Conservation (phyloP, 37 sponge, comb jelly and placozoan genomes). For the Halichondria panicea region DNA sequence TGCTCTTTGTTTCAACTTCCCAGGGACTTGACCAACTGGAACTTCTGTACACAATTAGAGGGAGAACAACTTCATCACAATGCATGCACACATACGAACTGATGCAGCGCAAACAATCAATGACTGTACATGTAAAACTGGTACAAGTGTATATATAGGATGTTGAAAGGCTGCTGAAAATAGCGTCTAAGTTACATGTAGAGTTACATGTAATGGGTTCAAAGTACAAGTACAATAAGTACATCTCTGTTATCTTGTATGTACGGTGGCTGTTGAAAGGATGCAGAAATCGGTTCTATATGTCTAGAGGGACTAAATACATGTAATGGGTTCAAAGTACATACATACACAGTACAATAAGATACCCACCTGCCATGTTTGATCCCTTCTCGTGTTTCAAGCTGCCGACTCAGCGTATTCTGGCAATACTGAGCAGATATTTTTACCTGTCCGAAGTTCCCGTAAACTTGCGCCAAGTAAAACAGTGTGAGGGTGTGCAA, state of each 20-base stretch:
- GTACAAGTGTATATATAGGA: no score
- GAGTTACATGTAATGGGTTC: no score
- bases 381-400: constrained; percentile 38
- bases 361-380: constrained; percentile 8
- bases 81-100: no score
- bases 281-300: no score
- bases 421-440: constrained; percentile 84
- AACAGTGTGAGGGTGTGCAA: constrained; percentile 90
- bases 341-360: background rate
- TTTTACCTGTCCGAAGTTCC: constrained; percentile 56
- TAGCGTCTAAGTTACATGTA: no score
- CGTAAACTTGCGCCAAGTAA: constrained; percentile 95
- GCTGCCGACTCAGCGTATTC: constrained; percentile 83
- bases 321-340: background rate
- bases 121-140: background rate
- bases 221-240: no score
- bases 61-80: background rate
- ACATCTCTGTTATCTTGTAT: no score
- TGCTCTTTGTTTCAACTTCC: constrained; percentile 65
- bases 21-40: constrained; percentile 49
- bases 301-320: no score
- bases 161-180: no score
- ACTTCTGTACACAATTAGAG: background rate
- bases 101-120: background rate
- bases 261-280: no score